These are phyloP conservation scores for Cataglyphis albicans DNA, from an alignment of 2,888 invertebrate genomes.

Conservation along the genomic window DNA sequence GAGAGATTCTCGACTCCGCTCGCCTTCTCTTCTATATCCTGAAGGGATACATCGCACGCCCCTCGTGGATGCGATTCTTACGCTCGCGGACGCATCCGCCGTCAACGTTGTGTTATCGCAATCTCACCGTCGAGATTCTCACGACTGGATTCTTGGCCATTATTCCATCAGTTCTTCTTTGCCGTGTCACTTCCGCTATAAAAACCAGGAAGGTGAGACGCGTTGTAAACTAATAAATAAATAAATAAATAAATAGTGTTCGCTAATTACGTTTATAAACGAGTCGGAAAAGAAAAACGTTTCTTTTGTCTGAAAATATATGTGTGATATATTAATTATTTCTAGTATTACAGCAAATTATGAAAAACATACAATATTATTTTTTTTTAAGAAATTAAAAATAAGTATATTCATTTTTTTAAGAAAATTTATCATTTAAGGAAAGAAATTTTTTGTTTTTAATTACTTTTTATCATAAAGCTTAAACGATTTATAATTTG, in stretches of 20 bases:
- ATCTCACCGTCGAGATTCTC: slow-evolving; percentile 49
- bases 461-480: background rate
- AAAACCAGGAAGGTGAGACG: slow-evolving; percentile 1
- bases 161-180: slow-evolving; percentile 21
- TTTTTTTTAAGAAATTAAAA: background rate
- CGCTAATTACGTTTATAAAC: background rate
- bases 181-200: slow-evolving; percentile 36
- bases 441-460: background rate
- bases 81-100: slow-evolving; percentile 44
- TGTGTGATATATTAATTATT: background rate
- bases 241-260: too few relatives aligned
- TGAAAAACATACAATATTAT: background rate
- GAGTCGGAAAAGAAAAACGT: background rate
- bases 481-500: background rate
- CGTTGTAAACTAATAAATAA: background rate
- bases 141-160: slow-evolving; percentile 20
- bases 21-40: slow-evolving; percentile 45
- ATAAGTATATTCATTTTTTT: background rate
- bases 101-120: slow-evolving; percentile 47
- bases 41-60: slow-evolving; percentile 20
- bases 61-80: slow-evolving; percentile 36
- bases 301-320: background rate
- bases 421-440: background rate
- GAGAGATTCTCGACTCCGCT: slow-evolving; percentile 43
- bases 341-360: background rate